Conservation (phyloP, 1,140 invertebrate species). For the Stratiolaelaps scimitus region DNA sequence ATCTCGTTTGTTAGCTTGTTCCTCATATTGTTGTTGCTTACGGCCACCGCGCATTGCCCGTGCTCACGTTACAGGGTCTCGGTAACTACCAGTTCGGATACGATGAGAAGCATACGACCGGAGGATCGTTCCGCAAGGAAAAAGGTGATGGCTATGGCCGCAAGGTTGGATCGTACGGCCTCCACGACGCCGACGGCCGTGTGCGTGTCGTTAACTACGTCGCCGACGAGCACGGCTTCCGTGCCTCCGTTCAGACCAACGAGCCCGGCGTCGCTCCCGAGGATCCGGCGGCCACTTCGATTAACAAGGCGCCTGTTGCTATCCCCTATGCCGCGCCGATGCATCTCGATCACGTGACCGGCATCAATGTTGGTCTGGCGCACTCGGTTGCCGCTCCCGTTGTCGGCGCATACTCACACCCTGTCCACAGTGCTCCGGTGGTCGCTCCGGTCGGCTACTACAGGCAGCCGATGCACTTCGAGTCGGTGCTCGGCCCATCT, state of each 20-base stretch:
- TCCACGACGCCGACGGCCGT: constrained; percentile 34
- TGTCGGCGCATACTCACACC: background rate
- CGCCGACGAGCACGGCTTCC: constrained; percentile 35
- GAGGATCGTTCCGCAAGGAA: constrained; percentile 34
- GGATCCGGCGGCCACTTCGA: constrained; percentile 31
- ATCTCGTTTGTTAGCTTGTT: background rate
- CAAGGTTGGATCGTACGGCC: constrained; percentile 34
- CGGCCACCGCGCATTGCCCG: no score
- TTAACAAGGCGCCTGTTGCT: constrained; percentile 28
- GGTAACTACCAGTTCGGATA: constrained; percentile 36
- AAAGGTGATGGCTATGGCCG: constrained; percentile 32
- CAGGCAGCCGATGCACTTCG: constrained; percentile 14
- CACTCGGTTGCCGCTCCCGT: constrained; percentile 14
- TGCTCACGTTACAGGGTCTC: constrained; percentile 30
- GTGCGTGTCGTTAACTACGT: constrained; percentile 35
- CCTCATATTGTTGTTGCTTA: no score
- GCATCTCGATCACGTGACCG: constrained; percentile 21
- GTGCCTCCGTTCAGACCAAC: constrained; percentile 34
- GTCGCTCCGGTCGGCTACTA: constrained; percentile 1
- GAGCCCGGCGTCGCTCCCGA: constrained; percentile 33
- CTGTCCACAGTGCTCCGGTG: background rate
- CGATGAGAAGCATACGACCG: constrained; percentile 32
- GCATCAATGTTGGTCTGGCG: constrained; percentile 6
- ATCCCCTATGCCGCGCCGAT: constrained; percentile 10
- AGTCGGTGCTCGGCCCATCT: constrained; percentile 3